Evolutionary conservation across 2,797 vertebrate genomes (phyloP), one percentile per base, ranked within the genome.

Genomic region (Cetoscarus ocellatus): DNA sequence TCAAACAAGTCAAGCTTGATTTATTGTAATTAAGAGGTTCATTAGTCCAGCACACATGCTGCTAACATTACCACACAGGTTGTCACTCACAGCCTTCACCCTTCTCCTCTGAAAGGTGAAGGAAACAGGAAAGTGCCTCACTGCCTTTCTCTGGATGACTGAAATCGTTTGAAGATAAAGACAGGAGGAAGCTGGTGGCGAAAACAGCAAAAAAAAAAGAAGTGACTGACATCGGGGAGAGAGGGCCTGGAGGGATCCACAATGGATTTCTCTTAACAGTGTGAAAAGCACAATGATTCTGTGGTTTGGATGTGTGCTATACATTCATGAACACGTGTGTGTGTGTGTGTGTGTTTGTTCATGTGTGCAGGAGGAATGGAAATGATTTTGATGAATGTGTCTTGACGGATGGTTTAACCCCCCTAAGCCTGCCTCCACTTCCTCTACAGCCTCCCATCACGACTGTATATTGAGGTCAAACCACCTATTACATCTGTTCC

Each of bases 351-450:
- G 62, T n/a, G 12, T 58, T 51, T n/a, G 12, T 35, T 15, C 10
- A 50, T 57, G 40, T 38, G 64, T 48, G 60, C 61, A 61, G 51
- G 27, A 52, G 51, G 17, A 62, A 69, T 60, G 67, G 53, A 47
- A 72, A 66, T 51, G 73, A 76, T 84, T 91, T 84, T 93, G 92
- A 93, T 82, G 71, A 88, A 93, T 93, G 81, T 53, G 71, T 91
- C 80, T 72, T 92, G 92, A 93, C 88, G 79, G 86, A 84, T 89
- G 77, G 83, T 83, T 74, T 85, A 88, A 83, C 76, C 84, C 85
- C 89, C 86, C 75, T 71, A 84, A 90, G 86, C 83, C 73, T 84
- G 71, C 79, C 84, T 87, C 73, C 69, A 62, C 81, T 67, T 83
- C 77, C 79, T 83, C 77, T 77, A 58, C 78, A 85, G 71, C 85